These are phyloP conservation scores for Limnothrissa miodon DNA, from an alignment of 2,113 vertebrate genomes.

Conservation along the genomic window DNA sequence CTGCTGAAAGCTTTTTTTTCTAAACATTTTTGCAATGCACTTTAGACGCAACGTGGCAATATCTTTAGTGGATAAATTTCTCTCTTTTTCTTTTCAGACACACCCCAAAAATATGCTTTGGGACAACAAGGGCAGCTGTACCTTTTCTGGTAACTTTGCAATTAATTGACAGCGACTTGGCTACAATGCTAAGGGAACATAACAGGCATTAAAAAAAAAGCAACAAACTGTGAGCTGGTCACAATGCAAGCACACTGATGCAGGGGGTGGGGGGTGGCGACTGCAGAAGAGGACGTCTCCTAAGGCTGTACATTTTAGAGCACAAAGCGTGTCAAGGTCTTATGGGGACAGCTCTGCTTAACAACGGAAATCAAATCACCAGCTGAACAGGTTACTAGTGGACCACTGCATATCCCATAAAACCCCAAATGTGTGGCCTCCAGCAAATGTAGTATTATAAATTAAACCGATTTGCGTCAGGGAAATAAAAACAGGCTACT, in stretches of 20 bases:
- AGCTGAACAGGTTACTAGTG: conserved; percentile 33
- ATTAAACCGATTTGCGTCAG: conserved; percentile 48
- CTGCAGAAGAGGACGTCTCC: neutral
- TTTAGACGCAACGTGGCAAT: conserved; percentile 1
- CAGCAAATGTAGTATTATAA: conserved; percentile 48
- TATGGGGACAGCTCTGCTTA: conserved; percentile 31
- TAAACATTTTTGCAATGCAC: conserved; percentile 10
- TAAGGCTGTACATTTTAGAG: conserved; percentile 36
- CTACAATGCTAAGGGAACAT: conserved; percentile 42
- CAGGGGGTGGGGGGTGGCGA: conserved; percentile 5
- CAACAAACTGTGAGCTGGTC: conserved; percentile 44
- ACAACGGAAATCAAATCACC: conserved; percentile 43
- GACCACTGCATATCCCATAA: conserved; percentile 38
- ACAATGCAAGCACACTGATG: conserved; percentile 51
- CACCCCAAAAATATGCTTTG: conserved; percentile 23
- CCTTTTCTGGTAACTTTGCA: conserved; percentile 50
- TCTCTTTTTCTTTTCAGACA: conserved; percentile 23
- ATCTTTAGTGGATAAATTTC: neutral
- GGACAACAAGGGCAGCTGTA: conserved; percentile 35
- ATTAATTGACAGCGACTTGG: conserved; percentile 29
- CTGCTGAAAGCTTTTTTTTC: neutral
- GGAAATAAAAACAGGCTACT: conserved; percentile 51
- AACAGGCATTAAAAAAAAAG: conserved; percentile 45
- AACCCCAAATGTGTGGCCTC: conserved; percentile 44
- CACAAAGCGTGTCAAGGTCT: conserved; percentile 42